phyloP scores from a whole-genome alignment of 2,888 invertebrate species.

The Tuberolachnus salignus region DNA sequence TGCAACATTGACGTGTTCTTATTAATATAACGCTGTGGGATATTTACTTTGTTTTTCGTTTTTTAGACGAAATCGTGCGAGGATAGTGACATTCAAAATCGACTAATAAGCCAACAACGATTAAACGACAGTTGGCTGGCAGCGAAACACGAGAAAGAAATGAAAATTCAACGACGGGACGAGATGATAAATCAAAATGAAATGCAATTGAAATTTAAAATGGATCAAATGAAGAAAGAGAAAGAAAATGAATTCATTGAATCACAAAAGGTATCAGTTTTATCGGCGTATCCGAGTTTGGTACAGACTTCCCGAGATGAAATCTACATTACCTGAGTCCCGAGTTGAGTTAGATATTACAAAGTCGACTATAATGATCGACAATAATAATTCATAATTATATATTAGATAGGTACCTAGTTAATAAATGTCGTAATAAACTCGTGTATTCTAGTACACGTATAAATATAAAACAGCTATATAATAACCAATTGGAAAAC shows the following conservation, averaged over 20 bases:
- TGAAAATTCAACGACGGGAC: neutral
- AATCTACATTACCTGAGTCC: no score
- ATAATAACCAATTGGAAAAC: no score
- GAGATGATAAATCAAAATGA: constrained; percentile 14
- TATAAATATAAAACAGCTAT: no score
- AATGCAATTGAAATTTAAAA: constrained; percentile 11
- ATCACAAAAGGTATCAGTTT: neutral
- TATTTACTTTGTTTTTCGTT: neutral
- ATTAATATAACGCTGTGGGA: no score
- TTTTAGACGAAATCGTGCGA: neutral
- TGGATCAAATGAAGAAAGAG: neutral
- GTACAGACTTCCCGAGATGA: no score
- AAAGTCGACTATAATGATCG: no score
- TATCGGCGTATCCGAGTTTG: no score
- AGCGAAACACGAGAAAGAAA: neutral
- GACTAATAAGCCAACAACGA: neutral
- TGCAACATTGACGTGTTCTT: neutral
- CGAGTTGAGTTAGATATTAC: no score
- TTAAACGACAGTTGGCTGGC: neutral
- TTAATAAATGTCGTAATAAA: no score
- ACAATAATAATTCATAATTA: no score
- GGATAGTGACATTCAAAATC: neutral
- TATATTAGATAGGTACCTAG: no score
- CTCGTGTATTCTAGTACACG: no score
- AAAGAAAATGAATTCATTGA: constrained; percentile 7